These are phyloP conservation scores for Mya arenaria DNA, from an alignment of 1,140 invertebrate species.

Conservation along the genomic window DNA sequence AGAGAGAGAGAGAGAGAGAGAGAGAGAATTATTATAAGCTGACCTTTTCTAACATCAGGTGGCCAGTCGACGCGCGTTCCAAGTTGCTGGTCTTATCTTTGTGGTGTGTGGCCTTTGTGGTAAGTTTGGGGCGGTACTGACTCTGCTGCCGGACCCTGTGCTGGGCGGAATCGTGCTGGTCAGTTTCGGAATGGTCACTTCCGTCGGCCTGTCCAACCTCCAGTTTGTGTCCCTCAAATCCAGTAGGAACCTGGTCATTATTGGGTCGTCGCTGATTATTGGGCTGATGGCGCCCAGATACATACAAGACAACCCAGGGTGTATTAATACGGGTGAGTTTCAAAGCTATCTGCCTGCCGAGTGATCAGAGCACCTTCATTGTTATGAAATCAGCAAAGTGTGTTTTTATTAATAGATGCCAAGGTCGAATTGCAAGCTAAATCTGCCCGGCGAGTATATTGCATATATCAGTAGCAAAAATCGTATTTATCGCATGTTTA, in stretches of 20 bases:
- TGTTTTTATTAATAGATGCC: no score
- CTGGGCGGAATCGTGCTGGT: constrained; percentile 84
- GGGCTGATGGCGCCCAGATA: constrained; percentile 84
- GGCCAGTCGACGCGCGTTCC: constrained; percentile 78
- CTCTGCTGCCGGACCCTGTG: constrained; percentile 93
- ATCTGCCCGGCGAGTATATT: no score
- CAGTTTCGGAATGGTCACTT: constrained; percentile 80
- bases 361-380: no score
- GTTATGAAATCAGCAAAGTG: no score
- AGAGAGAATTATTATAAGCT: no score
- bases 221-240: constrained; percentile 79
- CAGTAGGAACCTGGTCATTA: constrained; percentile 80
- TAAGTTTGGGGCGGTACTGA: constrained; percentile 91
- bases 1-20: no score
- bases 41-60: constrained; percentile 63
- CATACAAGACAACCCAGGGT: constrained; percentile 83
- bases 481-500: no score
- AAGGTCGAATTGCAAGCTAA: no score
- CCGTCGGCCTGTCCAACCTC: constrained; percentile 76
- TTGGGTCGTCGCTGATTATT: constrained; percentile 80
- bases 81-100: constrained; percentile 90
- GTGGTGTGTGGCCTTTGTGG: constrained; percentile 85
- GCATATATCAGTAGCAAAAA: no score
- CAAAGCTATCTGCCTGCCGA: neutral
- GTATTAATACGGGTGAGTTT: constrained; percentile 86